A percentile compares a stretch with the other conserved stretches of the same genome.
phyloP scores from a whole-genome alignment of 2,797 vertebrate genomes.

The Nyctalus aviator region DNA sequence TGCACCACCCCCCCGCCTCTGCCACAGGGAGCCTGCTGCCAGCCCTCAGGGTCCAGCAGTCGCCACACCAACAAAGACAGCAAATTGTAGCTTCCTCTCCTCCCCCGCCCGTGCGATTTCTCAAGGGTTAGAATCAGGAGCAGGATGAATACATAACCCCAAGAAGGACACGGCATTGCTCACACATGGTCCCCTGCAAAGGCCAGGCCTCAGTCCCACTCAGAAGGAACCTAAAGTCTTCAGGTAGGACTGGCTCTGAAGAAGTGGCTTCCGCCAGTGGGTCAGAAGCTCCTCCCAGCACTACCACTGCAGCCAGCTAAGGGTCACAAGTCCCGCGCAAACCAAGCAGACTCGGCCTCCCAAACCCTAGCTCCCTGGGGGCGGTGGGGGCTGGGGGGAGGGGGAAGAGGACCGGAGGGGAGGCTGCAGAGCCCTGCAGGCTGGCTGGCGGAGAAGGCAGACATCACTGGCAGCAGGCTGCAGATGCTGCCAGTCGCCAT shows the following conservation, averaged over 20 bases:
- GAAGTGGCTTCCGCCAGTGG: not conserved
- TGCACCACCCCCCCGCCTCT: not conserved
- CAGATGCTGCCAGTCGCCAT: fast-evolving
- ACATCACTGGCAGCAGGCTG: not conserved
- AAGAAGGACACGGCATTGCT: not conserved
- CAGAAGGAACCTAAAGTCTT: not conserved
- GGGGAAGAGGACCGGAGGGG: too few species aligned
- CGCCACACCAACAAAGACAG: not conserved
- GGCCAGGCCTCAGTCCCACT: not conserved
- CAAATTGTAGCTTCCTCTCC: not conserved
- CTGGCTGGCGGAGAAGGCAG: not conserved
- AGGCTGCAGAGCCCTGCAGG: not conserved
- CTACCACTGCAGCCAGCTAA: not conserved
- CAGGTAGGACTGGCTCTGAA: not conserved
- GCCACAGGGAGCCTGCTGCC: not conserved
- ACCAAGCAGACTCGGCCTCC: not conserved
- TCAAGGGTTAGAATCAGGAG: not conserved
- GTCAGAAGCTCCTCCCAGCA: not conserved
- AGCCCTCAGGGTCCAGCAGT: not conserved
- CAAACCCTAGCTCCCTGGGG: not conserved
- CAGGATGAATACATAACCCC: not conserved
- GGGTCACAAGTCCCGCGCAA: not conserved
- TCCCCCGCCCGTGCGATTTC: not conserved
- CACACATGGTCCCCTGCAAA: not conserved
- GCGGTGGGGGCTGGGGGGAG: fast-evolving